Evolutionary conservation across 2,113 vertebrate genomes (phyloP).

Genomic region (Peromyscus maniculatus): DNA sequence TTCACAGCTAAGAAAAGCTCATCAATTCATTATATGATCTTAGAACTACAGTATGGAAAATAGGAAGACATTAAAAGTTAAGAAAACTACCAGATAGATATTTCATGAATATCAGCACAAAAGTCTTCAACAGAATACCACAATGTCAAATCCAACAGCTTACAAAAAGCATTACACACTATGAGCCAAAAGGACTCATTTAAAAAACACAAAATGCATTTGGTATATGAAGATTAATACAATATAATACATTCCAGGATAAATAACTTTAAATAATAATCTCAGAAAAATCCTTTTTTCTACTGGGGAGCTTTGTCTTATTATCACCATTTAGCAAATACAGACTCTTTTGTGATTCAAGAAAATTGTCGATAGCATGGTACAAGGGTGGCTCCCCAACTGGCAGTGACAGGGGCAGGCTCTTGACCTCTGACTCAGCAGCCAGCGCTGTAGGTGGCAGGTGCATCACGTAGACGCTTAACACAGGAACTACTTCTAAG

Average conservation of each 20-base stretch:
- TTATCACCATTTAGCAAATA: background rate
- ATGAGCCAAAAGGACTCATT: background rate
- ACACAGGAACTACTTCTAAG: constrained; percentile 13
- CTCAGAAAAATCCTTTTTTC: background rate
- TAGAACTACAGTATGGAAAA: background rate
- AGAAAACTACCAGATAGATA: background rate
- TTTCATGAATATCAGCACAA: background rate
- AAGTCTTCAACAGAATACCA: background rate
- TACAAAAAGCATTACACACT: background rate
- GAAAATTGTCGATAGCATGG: background rate
- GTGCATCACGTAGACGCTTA: background rate
- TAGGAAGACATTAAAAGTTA: background rate
- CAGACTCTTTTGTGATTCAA: background rate
- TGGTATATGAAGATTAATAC: background rate
- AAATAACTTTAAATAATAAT: background rate
- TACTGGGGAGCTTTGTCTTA: background rate
- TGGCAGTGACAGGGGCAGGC: background rate
- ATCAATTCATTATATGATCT: background rate
- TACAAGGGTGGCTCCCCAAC: background rate
- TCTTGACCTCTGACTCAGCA: background rate
- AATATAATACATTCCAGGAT: background rate
- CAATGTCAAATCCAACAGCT: background rate
- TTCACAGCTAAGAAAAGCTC: background rate
- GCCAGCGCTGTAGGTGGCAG: background rate
- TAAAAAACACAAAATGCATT: background rate